phyloP scores from a whole-genome alignment of 2,797 vertebrate genomes.

The Crypturellus tataupa region DNA sequence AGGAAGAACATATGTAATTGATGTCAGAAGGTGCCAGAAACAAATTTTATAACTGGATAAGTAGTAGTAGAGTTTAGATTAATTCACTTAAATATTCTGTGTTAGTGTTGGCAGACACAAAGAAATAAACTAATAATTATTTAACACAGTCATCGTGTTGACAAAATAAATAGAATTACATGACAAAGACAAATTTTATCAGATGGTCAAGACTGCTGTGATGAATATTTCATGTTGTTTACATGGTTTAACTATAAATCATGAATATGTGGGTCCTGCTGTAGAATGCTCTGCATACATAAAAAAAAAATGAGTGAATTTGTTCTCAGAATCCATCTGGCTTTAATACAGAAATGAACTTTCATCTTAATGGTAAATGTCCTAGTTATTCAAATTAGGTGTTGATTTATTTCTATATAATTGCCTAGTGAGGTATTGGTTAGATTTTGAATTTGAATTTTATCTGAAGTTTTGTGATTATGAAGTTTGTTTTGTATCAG shows the following conservation, averaged over 20 bases:
- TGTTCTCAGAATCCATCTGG: background rate
- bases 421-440: background rate
- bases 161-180: background rate
- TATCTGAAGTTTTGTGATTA: background rate
- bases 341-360: background rate
- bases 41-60: background rate
- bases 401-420: background rate
- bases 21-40: background rate
- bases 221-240: constrained; percentile 14
- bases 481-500: background rate
- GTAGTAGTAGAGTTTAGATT: background rate
- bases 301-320: background rate
- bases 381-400: background rate
- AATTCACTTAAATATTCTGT: background rate
- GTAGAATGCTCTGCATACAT: background rate
- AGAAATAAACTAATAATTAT: background rate
- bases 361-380: background rate
- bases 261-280: background rate
- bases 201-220: background rate
- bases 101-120: background rate
- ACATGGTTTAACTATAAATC: background rate
- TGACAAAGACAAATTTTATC: background rate
- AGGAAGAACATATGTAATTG: background rate
- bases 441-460: background rate
- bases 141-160: background rate